phyloP scores from a whole-genome alignment of 2,888 invertebrate species.

The Pharmacophagus antenor region DNA sequence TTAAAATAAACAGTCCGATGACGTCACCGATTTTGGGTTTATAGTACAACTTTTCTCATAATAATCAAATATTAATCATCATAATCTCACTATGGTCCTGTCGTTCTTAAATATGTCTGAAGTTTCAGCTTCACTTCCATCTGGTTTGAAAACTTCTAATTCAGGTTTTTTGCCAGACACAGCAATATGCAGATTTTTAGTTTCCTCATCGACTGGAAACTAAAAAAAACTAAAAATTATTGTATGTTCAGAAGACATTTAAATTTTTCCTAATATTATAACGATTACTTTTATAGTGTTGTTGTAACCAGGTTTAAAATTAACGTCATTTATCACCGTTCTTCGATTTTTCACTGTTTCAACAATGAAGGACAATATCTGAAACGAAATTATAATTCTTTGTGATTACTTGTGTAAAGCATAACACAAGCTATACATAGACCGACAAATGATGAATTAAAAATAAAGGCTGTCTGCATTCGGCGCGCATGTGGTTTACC shows the following conservation, averaged over 20 bases:
- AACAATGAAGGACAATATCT: constrained; percentile 18
- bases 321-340: constrained; percentile 1
- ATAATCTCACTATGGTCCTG: constrained; percentile 41
- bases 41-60: background rate
- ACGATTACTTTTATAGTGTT: constrained; percentile 10
- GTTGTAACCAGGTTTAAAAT: constrained; percentile 20
- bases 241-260: background rate
- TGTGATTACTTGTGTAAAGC: too few species aligned
- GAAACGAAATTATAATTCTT: constrained; percentile 3
- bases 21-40: background rate
- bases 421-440: too few species aligned
- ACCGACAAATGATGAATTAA: too few species aligned
- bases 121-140: constrained; percentile 37
- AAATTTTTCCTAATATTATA: constrained; percentile 21
- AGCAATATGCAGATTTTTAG: constrained; percentile 43
- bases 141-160: constrained; percentile 42
- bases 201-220: constrained; percentile 46
- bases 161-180: constrained; percentile 41
- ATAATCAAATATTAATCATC: background rate
- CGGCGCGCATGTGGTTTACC: too few species aligned
- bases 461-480: too few species aligned
- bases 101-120: constrained; percentile 36
- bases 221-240: constrained; percentile 35
- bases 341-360: constrained; percentile 6
- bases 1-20: background rate